phyloP scores from a whole-genome alignment of 2,797 vertebrate species.

The Graptemys geographica region DNA sequence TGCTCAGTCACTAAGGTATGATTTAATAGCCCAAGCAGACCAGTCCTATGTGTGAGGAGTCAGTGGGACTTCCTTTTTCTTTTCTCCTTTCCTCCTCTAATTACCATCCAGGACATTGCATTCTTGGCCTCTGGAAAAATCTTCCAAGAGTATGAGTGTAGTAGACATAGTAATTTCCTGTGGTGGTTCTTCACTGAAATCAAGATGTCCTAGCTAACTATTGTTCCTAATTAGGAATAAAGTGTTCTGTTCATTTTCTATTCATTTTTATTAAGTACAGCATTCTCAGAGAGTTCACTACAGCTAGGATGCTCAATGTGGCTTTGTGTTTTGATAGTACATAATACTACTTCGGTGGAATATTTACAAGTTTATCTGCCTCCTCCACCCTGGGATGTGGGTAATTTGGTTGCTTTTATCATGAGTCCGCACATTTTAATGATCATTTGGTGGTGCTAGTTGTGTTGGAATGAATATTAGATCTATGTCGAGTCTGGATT shows the following conservation, averaged over 20 bases:
- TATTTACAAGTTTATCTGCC: not conserved
- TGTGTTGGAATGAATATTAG: not conserved
- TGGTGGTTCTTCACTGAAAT: constrained; percentile 37
- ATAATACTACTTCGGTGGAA: constrained; percentile 24
- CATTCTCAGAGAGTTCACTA: constrained; percentile 1
- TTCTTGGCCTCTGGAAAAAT: constrained; percentile 25
- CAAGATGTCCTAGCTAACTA: constrained; percentile 23
- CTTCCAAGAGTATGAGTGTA: constrained; percentile 11
- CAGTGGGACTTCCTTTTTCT: not conserved
- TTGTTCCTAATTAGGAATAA: constrained; percentile 42
- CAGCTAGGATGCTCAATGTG: not conserved
- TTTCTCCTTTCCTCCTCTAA: constrained; percentile 4
- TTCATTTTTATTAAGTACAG: constrained; percentile 38
- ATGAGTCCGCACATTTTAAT: constrained; percentile 1
- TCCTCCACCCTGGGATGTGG: not conserved
- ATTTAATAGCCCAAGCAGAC: not conserved
- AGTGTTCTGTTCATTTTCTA: constrained; percentile 30
- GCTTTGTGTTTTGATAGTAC: constrained; percentile 24
- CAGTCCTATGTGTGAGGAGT: constrained; percentile 9
- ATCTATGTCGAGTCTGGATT: not conserved
- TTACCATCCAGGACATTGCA: not conserved
- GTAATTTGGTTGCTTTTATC: not conserved
- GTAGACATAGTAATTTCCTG: constrained; percentile 12
- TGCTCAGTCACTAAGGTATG: not conserved
- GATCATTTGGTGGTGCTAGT: constrained; percentile 14